A percentile compares a stretch with the other conserved stretches of the same genome.
These are phyloP conservation scores for Bolinopsis microptera DNA, from an alignment of 37 sponge, comb jelly and placozoan genomes.

Conservation along the genomic window DNA sequence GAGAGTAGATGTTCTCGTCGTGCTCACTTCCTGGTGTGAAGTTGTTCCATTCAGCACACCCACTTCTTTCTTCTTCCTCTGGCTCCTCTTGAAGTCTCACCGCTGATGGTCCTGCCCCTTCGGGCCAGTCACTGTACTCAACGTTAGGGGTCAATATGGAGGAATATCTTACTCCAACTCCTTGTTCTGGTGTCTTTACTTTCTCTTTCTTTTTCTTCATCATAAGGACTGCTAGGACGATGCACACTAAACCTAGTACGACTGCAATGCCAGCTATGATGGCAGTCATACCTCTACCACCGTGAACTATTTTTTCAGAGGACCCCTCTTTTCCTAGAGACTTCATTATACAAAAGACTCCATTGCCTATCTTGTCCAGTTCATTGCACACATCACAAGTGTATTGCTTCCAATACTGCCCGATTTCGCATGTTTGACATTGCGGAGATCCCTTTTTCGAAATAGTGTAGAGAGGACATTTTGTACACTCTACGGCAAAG, in stretches of 20 bases:
- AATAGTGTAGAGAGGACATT: not conserved
- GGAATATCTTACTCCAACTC: not conserved
- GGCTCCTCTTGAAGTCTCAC: not conserved
- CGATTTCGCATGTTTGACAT: not conserved
- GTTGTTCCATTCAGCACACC: not conserved
- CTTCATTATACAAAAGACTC: not conserved
- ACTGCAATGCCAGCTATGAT: not conserved
- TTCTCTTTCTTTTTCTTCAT: not conserved
- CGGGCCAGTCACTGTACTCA: not conserved
- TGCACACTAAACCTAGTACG: not conserved
- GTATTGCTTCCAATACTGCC: not conserved
- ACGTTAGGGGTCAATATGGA: not conserved
- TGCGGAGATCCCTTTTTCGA: not conserved
- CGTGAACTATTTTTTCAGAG: not conserved
- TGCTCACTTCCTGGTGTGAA: not conserved
- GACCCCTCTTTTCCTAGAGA: not conserved
- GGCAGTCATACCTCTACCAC: not conserved
- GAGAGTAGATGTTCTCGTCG: not conserved
- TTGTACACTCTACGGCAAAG: not conserved
- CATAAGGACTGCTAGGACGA: not conserved
- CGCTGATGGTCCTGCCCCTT: not conserved
- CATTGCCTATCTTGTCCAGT: not conserved
- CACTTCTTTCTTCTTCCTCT: not conserved
- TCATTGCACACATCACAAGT: not conserved
- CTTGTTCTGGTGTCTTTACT: not conserved